Conservation (phyloP, 2,113 vertebrate genomes). For the Tretioscincus oriximinensis region DNA sequence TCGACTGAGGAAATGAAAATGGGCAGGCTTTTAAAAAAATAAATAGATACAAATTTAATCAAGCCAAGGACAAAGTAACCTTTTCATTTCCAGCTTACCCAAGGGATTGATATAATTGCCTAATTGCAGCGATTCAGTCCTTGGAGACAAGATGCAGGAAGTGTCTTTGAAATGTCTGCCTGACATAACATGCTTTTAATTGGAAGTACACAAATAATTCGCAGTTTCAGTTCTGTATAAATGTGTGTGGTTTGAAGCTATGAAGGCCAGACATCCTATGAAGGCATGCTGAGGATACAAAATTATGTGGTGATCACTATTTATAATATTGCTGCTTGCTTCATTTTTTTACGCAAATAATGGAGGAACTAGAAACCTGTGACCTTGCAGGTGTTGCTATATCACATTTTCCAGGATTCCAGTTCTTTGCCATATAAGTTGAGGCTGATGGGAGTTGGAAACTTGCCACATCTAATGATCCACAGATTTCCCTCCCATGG, state of each 20-base stretch:
- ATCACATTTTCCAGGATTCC: background rate
- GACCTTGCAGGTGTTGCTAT: background rate
- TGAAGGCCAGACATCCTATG: fast-evolving
- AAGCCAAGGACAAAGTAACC: conserved; percentile 1
- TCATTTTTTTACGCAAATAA: background rate
- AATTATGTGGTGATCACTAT: background rate
- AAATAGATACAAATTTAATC: conserved; percentile 23
- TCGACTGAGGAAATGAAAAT: conserved; percentile 15
- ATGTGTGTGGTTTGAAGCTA: background rate
- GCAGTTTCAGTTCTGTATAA: fast-evolving
- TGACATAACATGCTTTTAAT: background rate
- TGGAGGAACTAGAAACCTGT: background rate
- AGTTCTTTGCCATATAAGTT: background rate
- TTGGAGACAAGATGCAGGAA: background rate
- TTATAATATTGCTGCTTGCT: background rate
- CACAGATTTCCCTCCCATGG: background rate
- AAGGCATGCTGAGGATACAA: background rate
- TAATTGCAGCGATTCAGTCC: background rate
- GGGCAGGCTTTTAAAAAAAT: conserved; percentile 7
- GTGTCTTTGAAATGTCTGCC: background rate
- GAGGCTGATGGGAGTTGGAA: background rate
- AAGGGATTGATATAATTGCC: conserved; percentile 2
- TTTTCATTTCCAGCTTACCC: conserved; percentile 3
- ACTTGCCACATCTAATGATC: background rate
- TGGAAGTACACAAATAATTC: conserved; percentile 6